Base-by-base conservation (phyloP, 2,888 invertebrate species). In the Himalopsyche tibetana region DNA sequence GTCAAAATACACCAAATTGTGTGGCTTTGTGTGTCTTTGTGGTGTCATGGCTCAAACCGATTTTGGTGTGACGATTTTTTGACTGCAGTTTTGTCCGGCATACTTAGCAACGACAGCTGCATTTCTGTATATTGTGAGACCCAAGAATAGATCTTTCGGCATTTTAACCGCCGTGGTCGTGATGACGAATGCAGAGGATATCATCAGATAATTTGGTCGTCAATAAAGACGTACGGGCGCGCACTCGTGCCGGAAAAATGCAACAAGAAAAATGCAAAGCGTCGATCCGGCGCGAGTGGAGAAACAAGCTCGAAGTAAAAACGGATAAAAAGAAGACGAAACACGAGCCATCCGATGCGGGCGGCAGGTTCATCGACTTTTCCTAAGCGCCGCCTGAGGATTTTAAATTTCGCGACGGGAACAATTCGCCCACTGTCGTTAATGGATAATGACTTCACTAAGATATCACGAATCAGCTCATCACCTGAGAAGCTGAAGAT, bases 341-440 rank as follows among this genome's bases (percentile, higher is more conserved):
- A 51, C 80, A 42, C 80, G 80, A 51, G n/a, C 45, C 45, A 36
- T 51, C 19, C n/a, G 80, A 80, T 80, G 80, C 80, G 80, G 80
- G 80, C 42, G 80, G 80, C 19, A 80, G 42, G 80, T 42, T 80
- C 80, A 51, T 80, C 80, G 80, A 80, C 80, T 80, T 51, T 51
- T 28, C 19, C 19, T 80, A 36, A 28, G 80, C 80, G 80, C 80
- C 80, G 45, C 45, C 51, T 4, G 15, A 74, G 74, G 74, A 74
- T 74, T 74, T 74, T 12, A 0, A 5, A 15, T 74, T 74, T 28
- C 74, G 74, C 36, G 8, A 74, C 74, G 36, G 38, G 12, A 74
- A 74, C 74, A 74, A 74, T 36, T 74, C 74, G 38, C 12, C 28
- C 74, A 74, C 12, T 40, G 17, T 8, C 15, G 15, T 5, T 51